phyloP scores from a whole-genome alignment of 2,888 invertebrate species.

The Hermaeophaga mercurialis region DNA sequence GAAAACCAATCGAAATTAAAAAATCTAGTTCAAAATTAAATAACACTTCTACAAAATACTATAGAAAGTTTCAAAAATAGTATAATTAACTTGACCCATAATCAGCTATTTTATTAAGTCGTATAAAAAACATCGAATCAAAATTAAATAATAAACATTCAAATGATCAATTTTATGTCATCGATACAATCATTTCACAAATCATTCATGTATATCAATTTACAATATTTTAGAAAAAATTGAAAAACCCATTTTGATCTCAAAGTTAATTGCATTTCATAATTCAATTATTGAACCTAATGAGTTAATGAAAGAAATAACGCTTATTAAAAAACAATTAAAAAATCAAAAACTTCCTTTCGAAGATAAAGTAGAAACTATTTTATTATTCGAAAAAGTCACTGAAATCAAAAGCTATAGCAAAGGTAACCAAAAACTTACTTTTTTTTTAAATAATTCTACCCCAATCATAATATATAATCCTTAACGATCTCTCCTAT shows the following conservation, averaged over 20 bases:
- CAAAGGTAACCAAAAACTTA: constrained; percentile 17
- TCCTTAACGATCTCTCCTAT: too few relatives aligned
- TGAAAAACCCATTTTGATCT: constrained; percentile 9
- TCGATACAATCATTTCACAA: neutral
- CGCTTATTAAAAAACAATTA: too few relatives aligned
- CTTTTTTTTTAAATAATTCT: constrained; percentile 16
- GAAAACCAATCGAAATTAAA: constrained; percentile 9
- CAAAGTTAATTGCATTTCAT: constrained; percentile 11
- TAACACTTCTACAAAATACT: constrained; percentile 12
- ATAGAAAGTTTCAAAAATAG: constrained; percentile 9
- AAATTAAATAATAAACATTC: neutral
- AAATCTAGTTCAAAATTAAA: constrained; percentile 6
- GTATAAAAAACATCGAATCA: neutral
- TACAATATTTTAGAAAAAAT: constrained; percentile 3
- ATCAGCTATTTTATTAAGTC: neutral
- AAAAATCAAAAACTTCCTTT: constrained; percentile 26
- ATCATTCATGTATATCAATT: constrained; percentile 1
- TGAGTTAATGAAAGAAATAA: constrained; percentile 15
- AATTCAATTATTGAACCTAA: too few relatives aligned
- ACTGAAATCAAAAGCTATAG: constrained; percentile 29
- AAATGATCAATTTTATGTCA: neutral
- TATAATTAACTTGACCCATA: neutral
- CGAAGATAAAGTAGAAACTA: constrained; percentile 25
- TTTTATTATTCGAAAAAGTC: constrained; percentile 30
- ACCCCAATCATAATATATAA: too few relatives aligned